A percentile compares a stretch with the other conserved stretches of the same genome.
These are phyloP conservation scores for Macrocentrus cingulum DNA, from an alignment of 1,140 invertebrate species.

Conservation along the genomic window DNA sequence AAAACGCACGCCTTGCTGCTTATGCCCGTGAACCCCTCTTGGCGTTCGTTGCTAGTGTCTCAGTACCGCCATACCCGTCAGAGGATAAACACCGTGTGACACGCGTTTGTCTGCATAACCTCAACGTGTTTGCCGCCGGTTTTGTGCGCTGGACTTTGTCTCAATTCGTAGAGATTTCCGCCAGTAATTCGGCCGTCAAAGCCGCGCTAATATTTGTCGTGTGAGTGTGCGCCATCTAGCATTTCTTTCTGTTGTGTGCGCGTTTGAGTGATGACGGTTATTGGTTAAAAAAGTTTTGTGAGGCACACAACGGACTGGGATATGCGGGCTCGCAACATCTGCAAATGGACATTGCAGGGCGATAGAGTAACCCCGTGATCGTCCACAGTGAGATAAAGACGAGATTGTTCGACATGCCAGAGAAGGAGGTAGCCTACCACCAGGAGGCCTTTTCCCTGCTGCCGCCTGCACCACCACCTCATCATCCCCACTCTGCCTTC, in stretches of 20 bases:
- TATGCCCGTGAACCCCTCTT: constrained; percentile 18
- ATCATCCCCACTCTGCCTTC: constrained; percentile 54
- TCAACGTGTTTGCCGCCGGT: constrained; percentile 2
- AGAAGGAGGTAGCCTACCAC: constrained; percentile 58
- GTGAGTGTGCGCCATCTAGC: no score
- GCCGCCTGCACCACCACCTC: constrained; percentile 52
- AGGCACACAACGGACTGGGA: no score
- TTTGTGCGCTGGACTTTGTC: not conserved
- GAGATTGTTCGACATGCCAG: constrained; percentile 45
- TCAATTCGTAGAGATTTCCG: not conserved
- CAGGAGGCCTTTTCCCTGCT: constrained; percentile 54
- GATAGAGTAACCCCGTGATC: not conserved
- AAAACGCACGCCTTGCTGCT: constrained; percentile 30
- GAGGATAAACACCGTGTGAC: constrained; percentile 45
- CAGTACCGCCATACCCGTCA: constrained; percentile 57
- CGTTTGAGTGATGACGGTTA: no score
- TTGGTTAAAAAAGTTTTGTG: no score
- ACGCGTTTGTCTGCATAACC: not conserved
- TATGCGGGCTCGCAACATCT: no score
- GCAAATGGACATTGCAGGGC: not conserved
- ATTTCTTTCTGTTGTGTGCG: no score
- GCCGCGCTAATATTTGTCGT: no score
- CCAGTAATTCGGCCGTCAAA: no score
- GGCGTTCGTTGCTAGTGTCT: constrained; percentile 30
- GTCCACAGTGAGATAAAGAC: not conserved